Percentiles rank a stretch among this genome's conserved stretches.
These are phyloP conservation scores for Schizopygopsis pylzovi DNA, from an alignment of 2,797 vertebrate genomes.

Conservation along the genomic window DNA sequence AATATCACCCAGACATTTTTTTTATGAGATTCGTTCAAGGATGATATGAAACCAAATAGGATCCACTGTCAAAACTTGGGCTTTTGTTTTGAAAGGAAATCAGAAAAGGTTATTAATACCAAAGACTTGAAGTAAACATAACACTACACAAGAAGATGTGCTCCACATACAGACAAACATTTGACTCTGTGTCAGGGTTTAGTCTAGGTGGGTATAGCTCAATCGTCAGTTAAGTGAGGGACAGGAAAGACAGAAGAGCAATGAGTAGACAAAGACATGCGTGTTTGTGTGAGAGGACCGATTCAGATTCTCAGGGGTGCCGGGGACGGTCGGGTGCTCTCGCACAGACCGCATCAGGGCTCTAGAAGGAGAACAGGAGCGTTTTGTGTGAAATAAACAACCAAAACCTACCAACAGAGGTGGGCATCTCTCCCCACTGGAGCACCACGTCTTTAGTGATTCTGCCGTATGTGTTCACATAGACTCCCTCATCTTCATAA, in stretches of 20 bases:
- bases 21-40: not conserved
- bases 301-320: slow-evolving; percentile 24
- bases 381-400: slow-evolving; percentile 63
- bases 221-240: slow-evolving; percentile 2
- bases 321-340: slow-evolving; percentile 13
- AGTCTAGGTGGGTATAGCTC: not conserved
- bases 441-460: slow-evolving; percentile 99
- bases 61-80: not conserved
- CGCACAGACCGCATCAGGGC: slow-evolving; percentile 37
- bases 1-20: not conserved
- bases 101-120: not conserved
- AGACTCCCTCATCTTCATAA: slow-evolving; percentile 98
- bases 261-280: slow-evolving; percentile 33
- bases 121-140: not conserved
- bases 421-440: slow-evolving; percentile 99
- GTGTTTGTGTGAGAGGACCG: slow-evolving; percentile 50
- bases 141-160: slow-evolving; percentile 50
- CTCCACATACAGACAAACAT: slow-evolving; percentile 57
- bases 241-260: slow-evolving; percentile 36
- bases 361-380: slow-evolving; percentile 63
- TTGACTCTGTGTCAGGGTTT: slow-evolving; percentile 39
- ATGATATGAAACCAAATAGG: not conserved
- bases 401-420: slow-evolving; percentile 94
- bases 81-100: slow-evolving; percentile 1
- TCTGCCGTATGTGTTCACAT: slow-evolving; percentile 97